phyloP scores from a whole-genome alignment of 1,140 invertebrate genomes.

The Mycetomoellerius zeteki region DNA sequence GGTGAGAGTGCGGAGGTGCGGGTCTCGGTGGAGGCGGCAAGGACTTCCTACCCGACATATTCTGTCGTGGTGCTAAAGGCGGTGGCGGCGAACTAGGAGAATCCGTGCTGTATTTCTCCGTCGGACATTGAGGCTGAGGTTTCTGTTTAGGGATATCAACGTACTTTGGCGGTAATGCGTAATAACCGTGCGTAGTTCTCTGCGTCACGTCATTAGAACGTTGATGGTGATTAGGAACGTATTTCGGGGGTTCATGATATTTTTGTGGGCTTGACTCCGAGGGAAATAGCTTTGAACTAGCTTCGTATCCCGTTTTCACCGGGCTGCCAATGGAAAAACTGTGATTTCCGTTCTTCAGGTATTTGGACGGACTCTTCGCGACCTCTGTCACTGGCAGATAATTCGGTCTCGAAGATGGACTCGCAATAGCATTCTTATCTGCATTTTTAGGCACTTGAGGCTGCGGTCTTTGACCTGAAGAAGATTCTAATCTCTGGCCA shows the following conservation, averaged over 20 bases:
- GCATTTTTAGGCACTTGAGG: constrained; percentile 81
- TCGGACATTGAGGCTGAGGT: constrained; percentile 74
- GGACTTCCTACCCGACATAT: constrained; percentile 81
- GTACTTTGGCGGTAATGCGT: constrained; percentile 80
- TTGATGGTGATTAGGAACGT: constrained; percentile 76
- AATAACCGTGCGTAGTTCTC: constrained; percentile 71
- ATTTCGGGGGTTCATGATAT: constrained; percentile 81
- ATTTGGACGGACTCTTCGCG: constrained; percentile 69
- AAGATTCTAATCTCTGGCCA: constrained; percentile 74
- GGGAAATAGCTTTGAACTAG: constrained; percentile 77
- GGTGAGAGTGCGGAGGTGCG: constrained; percentile 81
- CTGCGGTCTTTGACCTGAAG: constrained; percentile 82
- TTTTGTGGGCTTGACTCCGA: constrained; percentile 77
- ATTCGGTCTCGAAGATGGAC: constrained; percentile 71
- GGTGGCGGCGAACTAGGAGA: constrained; percentile 81
- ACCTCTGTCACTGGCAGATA: constrained; percentile 70
- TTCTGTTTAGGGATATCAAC: constrained; percentile 77
- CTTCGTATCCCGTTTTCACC: constrained; percentile 79
- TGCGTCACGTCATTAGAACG: constrained; percentile 63
- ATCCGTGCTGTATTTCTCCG: constrained; percentile 71
- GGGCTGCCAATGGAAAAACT: constrained; percentile 73
- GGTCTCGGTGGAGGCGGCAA: constrained; percentile 85
- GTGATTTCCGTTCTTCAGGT: constrained; percentile 65
- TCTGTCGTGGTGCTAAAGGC: constrained; percentile 83
- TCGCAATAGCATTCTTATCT: constrained; percentile 58